Conservation (phyloP, 2,113 vertebrate species). For the Petaurus breviceps region DNA sequence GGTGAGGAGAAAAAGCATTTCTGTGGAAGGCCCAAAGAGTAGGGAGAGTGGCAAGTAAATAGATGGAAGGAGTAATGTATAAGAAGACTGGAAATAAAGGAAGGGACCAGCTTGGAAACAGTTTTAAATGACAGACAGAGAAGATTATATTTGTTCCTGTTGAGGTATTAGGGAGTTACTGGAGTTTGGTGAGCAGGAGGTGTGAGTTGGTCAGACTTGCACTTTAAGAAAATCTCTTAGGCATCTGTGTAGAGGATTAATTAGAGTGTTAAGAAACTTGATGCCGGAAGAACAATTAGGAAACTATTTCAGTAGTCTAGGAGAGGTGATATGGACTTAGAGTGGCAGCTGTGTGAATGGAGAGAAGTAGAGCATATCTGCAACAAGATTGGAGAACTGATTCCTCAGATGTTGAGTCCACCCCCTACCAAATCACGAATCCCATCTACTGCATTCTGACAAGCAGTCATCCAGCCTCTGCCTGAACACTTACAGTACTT, state of each 20-base stretch:
- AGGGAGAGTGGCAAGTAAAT: background rate
- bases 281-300: background rate
- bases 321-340: background rate
- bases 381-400: background rate
- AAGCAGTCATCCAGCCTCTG: background rate
- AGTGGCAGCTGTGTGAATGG: background rate
- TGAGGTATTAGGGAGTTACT: background rate
- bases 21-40: background rate
- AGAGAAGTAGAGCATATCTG: background rate
- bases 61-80: background rate
- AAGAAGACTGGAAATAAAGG: background rate
- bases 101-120: background rate
- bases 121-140: background rate
- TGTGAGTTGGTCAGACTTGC: background rate
- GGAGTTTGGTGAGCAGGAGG: background rate
- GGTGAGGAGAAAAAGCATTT: background rate
- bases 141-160: background rate
- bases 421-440: background rate
- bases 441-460: background rate
- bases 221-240: background rate
- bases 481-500: background rate
- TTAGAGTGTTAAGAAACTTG: background rate
- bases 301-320: background rate
- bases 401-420: background rate
- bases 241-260: background rate